phyloP scores from a whole-genome alignment of 1,140 invertebrate genomes.

The Leptoteleia sp. region DNA sequence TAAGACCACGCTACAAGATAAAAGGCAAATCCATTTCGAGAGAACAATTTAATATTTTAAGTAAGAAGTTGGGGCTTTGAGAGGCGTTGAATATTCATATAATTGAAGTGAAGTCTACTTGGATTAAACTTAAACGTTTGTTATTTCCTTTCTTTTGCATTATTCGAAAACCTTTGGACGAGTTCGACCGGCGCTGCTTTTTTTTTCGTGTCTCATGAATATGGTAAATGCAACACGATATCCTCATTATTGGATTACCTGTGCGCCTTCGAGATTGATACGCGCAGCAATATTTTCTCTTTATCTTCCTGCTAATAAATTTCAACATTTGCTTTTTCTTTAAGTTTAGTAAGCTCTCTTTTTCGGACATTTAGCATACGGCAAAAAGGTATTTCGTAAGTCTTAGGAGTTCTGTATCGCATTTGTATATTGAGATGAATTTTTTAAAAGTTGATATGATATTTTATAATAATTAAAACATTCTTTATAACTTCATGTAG shows the following conservation, averaged over 20 bases:
- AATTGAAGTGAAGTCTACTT: conserved; percentile 63
- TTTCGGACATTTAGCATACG: not conserved
- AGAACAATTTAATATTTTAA: conserved; percentile 62
- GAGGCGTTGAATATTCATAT: conserved; percentile 66
- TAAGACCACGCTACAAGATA: conserved; percentile 52
- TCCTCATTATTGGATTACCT: conserved; percentile 45
- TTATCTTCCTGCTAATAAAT: conserved; percentile 2
- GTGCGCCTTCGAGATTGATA: conserved; percentile 19
- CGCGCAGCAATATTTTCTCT: not conserved
- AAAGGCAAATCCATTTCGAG: conserved; percentile 44
- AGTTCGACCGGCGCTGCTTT: conserved; percentile 9
- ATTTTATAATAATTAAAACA: too few relatives aligned
- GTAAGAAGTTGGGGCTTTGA: conserved; percentile 49
- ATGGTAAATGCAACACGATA: conserved; percentile 57
- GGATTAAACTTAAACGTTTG: conserved; percentile 56
- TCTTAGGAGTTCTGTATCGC: conserved; percentile 25
- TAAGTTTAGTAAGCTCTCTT: not conserved
- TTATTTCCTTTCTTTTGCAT: conserved; percentile 35
- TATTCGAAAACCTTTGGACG: conserved; percentile 25
- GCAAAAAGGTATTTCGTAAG: conserved; percentile 4
- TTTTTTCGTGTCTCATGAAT: conserved; percentile 64
- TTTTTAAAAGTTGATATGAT: too few relatives aligned
- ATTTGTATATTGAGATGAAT: too few relatives aligned
- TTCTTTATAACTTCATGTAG: too few relatives aligned
- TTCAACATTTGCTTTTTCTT: not conserved